These are phyloP conservation scores for Empidonax traillii DNA, from an alignment of 2,113 vertebrate species.

Conservation along the genomic window DNA sequence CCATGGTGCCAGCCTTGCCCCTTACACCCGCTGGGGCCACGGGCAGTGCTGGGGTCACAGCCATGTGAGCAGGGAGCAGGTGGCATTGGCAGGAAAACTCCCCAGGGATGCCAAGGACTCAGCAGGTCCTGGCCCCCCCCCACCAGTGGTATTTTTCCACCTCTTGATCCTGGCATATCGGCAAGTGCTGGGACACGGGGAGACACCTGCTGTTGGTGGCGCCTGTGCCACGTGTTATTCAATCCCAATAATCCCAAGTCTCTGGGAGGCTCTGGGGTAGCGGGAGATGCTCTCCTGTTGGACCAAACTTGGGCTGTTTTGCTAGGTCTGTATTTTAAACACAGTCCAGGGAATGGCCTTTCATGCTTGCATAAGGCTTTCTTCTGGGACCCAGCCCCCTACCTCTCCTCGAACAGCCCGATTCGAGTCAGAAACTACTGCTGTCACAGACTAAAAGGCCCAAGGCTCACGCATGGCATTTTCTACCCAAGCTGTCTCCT, in stretches of 20 bases:
- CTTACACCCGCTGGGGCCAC: accelerated
- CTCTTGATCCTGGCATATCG: accelerated
- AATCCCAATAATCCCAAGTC: neutral
- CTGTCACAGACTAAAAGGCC: neutral
- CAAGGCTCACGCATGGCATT: neutral
- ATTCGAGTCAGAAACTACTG: neutral
- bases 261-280: neutral
- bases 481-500: neutral
- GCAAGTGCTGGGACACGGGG: neutral
- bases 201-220: neutral
- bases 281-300: neutral
- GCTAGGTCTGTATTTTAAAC: neutral
- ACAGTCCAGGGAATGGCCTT: neutral
- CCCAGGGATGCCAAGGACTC: neutral
- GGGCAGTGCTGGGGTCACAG: neutral
- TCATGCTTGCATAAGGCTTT: neutral
- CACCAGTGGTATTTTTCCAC: conserved; percentile 4
- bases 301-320: neutral
- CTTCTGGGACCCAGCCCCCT: accelerated
- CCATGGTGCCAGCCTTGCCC: accelerated
- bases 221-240: neutral
- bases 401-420: neutral
- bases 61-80: neutral
- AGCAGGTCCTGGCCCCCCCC: neutral
- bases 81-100: neutral